Percentiles rank a stretch among this genome's conserved stretches.
Evolutionary conservation across 1,140 invertebrate genomes (phyloP).

Genomic region (Scaptomyza pallida): DNA sequence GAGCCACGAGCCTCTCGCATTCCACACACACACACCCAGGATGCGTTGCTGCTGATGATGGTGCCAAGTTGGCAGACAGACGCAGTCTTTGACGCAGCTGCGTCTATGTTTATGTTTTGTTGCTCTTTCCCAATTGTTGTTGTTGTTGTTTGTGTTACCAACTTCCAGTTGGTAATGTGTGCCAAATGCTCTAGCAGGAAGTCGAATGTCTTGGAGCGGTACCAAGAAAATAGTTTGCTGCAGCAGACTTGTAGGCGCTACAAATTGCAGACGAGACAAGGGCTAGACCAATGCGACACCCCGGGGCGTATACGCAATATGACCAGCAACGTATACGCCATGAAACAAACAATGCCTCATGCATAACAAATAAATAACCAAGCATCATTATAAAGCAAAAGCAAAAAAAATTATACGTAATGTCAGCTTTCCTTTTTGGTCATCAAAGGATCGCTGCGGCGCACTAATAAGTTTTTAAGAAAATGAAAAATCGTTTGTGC

Average conservation of each 20-base stretch:
- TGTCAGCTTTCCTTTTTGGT: constrained; percentile 15
- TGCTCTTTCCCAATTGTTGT: constrained; percentile 21
- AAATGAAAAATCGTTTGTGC: constrained; percentile 83
- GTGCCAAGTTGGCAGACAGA: constrained; percentile 70
- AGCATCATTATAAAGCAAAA: constrained; percentile 52
- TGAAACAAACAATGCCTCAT: constrained; percentile 38
- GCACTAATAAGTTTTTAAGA: constrained; percentile 80
- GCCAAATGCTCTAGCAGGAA: constrained; percentile 32
- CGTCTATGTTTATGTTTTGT: constrained; percentile 72
- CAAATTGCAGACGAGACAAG: constrained; percentile 66
- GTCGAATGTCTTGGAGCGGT: constrained; percentile 39
- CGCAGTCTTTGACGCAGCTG: constrained; percentile 38
- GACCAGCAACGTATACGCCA: constrained; percentile 55
- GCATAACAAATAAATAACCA: constrained; percentile 78
- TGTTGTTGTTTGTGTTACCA: constrained; percentile 3
- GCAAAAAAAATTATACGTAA: constrained; percentile 13
- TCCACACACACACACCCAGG: constrained; percentile 59
- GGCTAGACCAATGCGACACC: constrained; percentile 58
- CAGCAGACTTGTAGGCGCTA: constrained; percentile 79
- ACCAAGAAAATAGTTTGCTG: constrained; percentile 50
- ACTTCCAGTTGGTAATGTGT: constrained; percentile 37
- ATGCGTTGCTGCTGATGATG: constrained; percentile 70
- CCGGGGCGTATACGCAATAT: constrained; percentile 64
- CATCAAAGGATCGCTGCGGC: constrained; percentile 60
- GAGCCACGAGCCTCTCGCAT: constrained; percentile 42